Percentiles rank a stretch among this genome's conserved stretches.
Evolutionary conservation across 2,113 vertebrate species (phyloP).

Genomic region (Toxostoma redivivum): DNA sequence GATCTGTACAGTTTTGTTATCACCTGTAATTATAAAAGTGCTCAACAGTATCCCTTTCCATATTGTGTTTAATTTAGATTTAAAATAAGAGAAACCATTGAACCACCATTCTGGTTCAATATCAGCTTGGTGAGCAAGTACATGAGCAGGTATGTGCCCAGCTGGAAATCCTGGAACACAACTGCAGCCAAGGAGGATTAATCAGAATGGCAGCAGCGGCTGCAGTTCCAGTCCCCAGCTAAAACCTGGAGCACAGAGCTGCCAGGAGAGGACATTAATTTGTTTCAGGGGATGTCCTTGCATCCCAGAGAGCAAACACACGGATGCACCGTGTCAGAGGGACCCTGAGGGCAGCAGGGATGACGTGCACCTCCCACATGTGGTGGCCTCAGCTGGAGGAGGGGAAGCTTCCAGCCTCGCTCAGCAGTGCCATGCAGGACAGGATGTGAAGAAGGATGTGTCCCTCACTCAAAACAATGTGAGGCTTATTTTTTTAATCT

Average conservation of each 20-base stretch:
- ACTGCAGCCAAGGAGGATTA: fast-evolving
- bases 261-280: neutral
- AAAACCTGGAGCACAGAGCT: neutral
- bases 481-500: neutral
- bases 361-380: neutral
- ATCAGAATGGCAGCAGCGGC: fast-evolving
- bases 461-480: neutral
- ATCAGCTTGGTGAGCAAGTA: neutral
- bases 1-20: neutral
- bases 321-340: fast-evolving
- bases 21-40: neutral
- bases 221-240: neutral
- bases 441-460: neutral
- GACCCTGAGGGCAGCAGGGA: neutral
- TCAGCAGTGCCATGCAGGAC: neutral
- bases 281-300: neutral
- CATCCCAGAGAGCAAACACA: neutral
- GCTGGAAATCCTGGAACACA: neutral
- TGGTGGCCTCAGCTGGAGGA: neutral
- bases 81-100: neutral
- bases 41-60: neutral
- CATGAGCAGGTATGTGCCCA: neutral
- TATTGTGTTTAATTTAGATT: neutral
- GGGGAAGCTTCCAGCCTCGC: neutral
- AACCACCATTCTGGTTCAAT: fast-evolving